Conservation (phyloP, 1,140 invertebrate species). For the Lepidotrigona ventralis region DNA sequence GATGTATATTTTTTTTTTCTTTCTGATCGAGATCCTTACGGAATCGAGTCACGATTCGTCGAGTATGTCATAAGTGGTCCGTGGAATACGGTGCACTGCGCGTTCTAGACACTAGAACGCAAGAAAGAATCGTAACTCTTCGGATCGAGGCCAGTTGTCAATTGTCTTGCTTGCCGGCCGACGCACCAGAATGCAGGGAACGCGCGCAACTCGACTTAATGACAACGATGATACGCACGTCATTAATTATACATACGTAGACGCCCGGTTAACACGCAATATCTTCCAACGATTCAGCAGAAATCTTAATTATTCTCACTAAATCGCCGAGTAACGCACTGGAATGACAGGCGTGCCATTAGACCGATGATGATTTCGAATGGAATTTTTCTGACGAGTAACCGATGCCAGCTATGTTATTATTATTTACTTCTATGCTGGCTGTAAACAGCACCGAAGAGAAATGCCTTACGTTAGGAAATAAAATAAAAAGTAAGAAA, state of each 20-base stretch:
- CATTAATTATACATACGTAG: conserved; percentile 47
- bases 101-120: conserved; percentile 12
- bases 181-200: conserved; percentile 46
- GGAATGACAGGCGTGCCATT: neutral
- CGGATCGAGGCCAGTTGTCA: conserved; percentile 65
- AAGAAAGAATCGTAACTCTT: conserved; percentile 55
- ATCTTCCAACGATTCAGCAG: conserved; percentile 21
- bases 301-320: neutral
- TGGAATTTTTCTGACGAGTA: neutral
- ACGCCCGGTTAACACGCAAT: neutral
- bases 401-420: neutral
- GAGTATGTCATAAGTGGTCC: conserved; percentile 36
- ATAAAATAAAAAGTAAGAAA: neutral
- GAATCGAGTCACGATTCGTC: conserved; percentile 3
- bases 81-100: neutral
- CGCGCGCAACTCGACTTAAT: conserved; percentile 30
- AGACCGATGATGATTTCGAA: neutral
- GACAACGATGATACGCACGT: conserved; percentile 35
- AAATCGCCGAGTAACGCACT: neutral
- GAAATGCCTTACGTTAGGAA: neutral
- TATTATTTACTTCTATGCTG: neutral
- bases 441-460: neutral
- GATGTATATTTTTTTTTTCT: neutral
- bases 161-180: conserved; percentile 62
- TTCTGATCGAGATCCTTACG: neutral